A percentile compares a stretch with the other conserved stretches of the same genome.
phyloP scores from a whole-genome alignment of 2,888 invertebrate genomes.

The Drosophila multiciliata region DNA sequence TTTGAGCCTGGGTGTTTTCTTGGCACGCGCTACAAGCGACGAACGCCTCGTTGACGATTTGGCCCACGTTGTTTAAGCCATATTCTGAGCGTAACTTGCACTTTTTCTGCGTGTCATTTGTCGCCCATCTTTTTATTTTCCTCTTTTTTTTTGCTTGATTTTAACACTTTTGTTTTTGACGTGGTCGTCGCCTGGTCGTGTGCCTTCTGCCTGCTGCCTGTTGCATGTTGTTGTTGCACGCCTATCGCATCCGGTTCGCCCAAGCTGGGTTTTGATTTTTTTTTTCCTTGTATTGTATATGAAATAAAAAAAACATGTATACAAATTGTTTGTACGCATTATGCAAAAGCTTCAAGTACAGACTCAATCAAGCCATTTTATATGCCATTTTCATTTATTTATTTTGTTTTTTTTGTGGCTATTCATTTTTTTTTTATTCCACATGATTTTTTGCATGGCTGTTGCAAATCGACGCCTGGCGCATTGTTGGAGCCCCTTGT shows the following conservation, averaged over 20 bases:
- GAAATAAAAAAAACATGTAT: conserved; percentile 1
- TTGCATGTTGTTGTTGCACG: conserved; percentile 45
- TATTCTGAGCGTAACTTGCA: conserved; percentile 59
- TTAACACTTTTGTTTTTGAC: conserved; percentile 24
- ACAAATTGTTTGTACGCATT: conserved; percentile 25
- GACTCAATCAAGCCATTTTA: conserved; percentile 80
- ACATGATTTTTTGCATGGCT: conserved; percentile 39
- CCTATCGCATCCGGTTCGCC: conserved; percentile 79
- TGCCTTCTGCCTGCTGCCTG: conserved; percentile 41
- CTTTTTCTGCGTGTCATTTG: conserved; percentile 71
- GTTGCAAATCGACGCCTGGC: conserved; percentile 57
- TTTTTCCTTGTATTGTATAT: conserved; percentile 17
- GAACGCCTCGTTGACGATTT: conserved; percentile 62
- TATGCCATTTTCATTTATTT: conserved; percentile 47
- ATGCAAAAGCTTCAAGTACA: conserved; percentile 46
- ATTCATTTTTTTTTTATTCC: conserved; percentile 12
- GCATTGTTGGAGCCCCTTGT: conserved; percentile 68
- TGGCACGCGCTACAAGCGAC: conserved; percentile 66
- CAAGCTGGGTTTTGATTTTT: conserved; percentile 44
- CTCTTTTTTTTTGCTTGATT: neutral
- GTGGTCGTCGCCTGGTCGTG: conserved; percentile 73
- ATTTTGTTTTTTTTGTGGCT: conserved; percentile 19
- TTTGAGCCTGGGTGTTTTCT: conserved; percentile 51
- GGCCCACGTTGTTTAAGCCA: conserved; percentile 58
- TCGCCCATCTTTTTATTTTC: conserved; percentile 34